Conservation (phyloP, 2,113 vertebrate genomes). For the Aegypius monachus region DNA sequence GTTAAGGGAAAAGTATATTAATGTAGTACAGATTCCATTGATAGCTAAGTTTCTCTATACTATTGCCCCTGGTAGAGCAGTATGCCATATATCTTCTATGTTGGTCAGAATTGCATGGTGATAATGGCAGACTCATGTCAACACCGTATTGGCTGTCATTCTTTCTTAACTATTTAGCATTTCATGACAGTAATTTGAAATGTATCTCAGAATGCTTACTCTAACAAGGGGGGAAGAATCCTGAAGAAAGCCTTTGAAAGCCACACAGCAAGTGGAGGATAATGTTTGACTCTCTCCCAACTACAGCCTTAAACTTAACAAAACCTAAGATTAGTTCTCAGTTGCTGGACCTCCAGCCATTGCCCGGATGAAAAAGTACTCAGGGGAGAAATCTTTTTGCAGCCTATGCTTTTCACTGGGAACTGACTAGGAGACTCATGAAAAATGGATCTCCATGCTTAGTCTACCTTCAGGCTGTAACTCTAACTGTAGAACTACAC, state of each 20-base stretch:
- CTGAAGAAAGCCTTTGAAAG: neutral
- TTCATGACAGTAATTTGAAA: neutral
- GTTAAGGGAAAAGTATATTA: neutral
- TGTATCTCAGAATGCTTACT: neutral
- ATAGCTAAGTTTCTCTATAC: neutral
- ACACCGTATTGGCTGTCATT: neutral
- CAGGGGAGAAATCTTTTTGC: neutral
- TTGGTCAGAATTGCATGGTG: neutral
- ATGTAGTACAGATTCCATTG: neutral
- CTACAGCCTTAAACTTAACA: neutral
- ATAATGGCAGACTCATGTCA: neutral
- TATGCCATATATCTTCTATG: neutral
- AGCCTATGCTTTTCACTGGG: neutral
- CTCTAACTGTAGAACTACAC: neutral
- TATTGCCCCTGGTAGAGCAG: neutral
- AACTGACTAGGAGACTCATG: neutral
- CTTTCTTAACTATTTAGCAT: neutral
- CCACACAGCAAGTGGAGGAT: neutral
- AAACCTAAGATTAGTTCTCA: neutral
- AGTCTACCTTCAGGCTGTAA: neutral
- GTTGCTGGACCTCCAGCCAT: neutral
- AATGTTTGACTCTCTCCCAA: neutral
- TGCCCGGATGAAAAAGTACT: neutral
- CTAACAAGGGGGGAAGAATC: neutral
- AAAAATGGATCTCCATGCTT: neutral